Evolutionary conservation across 2,888 invertebrate species (phyloP).

Genomic region (Eudemis profundana): DNA sequence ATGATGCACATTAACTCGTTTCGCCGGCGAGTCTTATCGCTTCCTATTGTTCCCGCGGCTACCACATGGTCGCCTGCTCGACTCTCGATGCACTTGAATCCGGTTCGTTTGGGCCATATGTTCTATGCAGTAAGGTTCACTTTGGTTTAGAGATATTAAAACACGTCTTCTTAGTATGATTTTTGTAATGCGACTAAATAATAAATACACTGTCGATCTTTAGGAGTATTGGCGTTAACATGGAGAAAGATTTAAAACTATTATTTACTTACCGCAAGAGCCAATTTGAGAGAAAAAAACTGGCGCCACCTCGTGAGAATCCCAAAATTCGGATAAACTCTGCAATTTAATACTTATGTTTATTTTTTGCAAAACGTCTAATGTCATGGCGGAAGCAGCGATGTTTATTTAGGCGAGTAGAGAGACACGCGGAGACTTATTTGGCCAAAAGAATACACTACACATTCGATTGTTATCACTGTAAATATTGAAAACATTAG

Average conservation of each 20-base stretch:
- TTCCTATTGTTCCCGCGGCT: too few relatives aligned
- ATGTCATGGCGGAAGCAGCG: slow-evolving; percentile 74
- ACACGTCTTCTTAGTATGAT: too few relatives aligned
- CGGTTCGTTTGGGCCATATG: too few relatives aligned
- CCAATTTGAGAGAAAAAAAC: slow-evolving; percentile 61
- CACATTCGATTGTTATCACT: slow-evolving; percentile 63
- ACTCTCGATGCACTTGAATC: too few relatives aligned
- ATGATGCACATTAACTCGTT: too few relatives aligned
- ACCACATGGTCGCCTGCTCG: too few relatives aligned
- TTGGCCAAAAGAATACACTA: slow-evolving; percentile 66
- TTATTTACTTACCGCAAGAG: slow-evolving; percentile 45
- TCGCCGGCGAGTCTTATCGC: too few relatives aligned
- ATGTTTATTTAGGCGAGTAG: slow-evolving; percentile 74
- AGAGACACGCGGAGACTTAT: slow-evolving; percentile 76
- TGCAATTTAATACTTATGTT: slow-evolving; percentile 73
- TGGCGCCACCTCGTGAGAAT: slow-evolving; percentile 73
- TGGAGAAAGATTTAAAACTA: slow-evolving; percentile 34
- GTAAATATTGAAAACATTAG: slow-evolving; percentile 57
- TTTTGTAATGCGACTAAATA: too few relatives aligned
- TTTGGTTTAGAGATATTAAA: too few relatives aligned
- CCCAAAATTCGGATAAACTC: slow-evolving; percentile 53
- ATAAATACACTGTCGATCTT: too few relatives aligned
- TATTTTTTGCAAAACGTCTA: slow-evolving; percentile 74
- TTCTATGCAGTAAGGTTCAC: too few relatives aligned
- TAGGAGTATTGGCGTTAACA: too few relatives aligned